Conservation (phyloP, 1,140 invertebrate genomes). For the Tenebrio molitor region DNA sequence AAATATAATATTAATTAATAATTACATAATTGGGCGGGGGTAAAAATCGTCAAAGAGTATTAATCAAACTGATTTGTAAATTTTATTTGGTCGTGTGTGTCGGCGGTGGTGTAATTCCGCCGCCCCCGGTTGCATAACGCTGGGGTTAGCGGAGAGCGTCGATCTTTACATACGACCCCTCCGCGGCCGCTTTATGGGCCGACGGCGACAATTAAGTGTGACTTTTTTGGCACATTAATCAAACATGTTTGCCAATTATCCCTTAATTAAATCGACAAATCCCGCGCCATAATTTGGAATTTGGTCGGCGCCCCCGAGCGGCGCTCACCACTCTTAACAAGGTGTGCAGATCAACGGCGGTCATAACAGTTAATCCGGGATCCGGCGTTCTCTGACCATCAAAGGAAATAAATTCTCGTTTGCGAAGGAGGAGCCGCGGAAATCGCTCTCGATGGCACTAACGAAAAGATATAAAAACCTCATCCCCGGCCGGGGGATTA, state of each 20-base stretch:
- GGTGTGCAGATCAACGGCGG: slow-evolving; percentile 20
- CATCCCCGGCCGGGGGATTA: slow-evolving; percentile 11
- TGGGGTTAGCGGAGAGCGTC: too few species aligned
- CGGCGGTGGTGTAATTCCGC: too few species aligned
- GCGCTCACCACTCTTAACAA: too few species aligned
- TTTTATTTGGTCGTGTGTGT: too few species aligned
- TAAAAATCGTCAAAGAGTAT: too few species aligned
- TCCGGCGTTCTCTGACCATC: slow-evolving; percentile 1
- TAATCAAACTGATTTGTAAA: too few species aligned
- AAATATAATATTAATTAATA: too few species aligned
- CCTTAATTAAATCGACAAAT: slow-evolving; percentile 11
- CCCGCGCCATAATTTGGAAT: not conserved
- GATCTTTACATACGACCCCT: too few species aligned
- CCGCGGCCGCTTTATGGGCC: not conserved
- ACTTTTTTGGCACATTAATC: not conserved
- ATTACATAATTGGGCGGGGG: too few species aligned
- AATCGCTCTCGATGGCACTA: not conserved
- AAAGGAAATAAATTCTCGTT: slow-evolving; percentile 30
- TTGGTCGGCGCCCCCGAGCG: too few species aligned
- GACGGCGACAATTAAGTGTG: not conserved
- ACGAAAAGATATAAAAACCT: slow-evolving; percentile 25
- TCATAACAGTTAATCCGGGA: slow-evolving; percentile 9
- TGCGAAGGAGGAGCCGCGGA: not conserved
- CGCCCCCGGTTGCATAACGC: too few species aligned
- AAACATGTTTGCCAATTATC: slow-evolving; percentile 2